Evolutionary conservation across 2,797 vertebrate genomes (phyloP).

Genomic region (Gymnoscopelus microlampas): DNA sequence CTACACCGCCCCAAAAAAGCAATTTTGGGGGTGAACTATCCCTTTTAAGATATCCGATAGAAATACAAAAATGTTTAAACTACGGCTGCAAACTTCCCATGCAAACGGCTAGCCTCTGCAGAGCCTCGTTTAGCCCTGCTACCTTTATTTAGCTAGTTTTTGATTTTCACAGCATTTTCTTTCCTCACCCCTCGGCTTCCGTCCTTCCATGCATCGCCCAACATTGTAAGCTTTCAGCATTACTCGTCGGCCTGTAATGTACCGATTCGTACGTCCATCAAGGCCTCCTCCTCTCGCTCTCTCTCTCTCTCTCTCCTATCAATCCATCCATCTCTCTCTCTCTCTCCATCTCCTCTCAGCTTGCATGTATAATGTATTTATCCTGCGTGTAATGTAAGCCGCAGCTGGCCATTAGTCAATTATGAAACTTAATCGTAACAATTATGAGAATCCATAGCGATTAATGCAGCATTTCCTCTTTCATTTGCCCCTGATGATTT

Average conservation of each 20-base stretch:
- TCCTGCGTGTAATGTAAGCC: constrained; percentile 76
- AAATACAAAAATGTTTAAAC: too few species aligned
- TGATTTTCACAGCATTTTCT: constrained; percentile 39
- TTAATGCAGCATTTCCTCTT: constrained; percentile 83
- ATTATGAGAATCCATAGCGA: constrained; percentile 81
- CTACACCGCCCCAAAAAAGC: too few species aligned
- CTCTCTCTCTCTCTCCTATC: constrained; percentile 59
- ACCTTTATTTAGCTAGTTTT: constrained; percentile 45
- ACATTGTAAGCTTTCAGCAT: neutral
- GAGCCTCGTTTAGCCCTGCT: constrained; percentile 14
- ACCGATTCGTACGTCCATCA: constrained; percentile 5
- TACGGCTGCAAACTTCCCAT: too few species aligned
- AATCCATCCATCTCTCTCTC: constrained; percentile 71
- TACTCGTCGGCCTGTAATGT: constrained; percentile 18
- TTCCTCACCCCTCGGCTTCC: constrained; percentile 13
- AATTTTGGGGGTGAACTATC: too few species aligned
- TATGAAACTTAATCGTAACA: constrained; percentile 84
- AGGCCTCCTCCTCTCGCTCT: constrained; percentile 19
- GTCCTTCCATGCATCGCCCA: constrained; percentile 1
- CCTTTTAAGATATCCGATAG: too few species aligned
- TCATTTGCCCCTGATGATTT: constrained; percentile 78
- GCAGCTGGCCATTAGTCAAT: constrained; percentile 83
- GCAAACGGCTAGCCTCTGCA: too few species aligned
- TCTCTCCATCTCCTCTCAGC: constrained; percentile 75
- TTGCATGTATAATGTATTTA: constrained; percentile 76